Percentiles rank a stretch among this genome's conserved stretches.
phyloP scores from a whole-genome alignment of 1,140 invertebrate genomes.

The Pectinophora gossypiella region DNA sequence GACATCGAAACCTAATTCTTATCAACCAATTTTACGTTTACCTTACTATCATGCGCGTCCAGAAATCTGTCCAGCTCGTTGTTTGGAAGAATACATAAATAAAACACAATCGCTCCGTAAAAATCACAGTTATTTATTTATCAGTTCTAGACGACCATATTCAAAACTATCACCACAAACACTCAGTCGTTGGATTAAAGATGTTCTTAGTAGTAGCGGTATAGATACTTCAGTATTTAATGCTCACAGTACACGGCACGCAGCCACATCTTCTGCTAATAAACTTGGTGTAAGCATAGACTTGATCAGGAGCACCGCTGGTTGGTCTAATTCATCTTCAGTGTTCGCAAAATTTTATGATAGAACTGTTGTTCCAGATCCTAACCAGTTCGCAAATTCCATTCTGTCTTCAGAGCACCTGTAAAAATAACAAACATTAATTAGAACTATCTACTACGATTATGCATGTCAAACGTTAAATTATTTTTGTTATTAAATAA shows the following conservation, averaged over 20 bases:
- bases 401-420: not conserved
- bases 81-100: not conserved
- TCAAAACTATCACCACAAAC: not conserved
- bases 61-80: constrained; percentile 5
- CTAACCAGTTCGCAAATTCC: not conserved
- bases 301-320: not conserved
- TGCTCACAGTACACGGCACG: constrained; percentile 25
- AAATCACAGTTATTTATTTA: not conserved
- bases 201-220: constrained; percentile 11
- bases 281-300: constrained; percentile 16
- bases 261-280: constrained; percentile 20
- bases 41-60: not conserved
- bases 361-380: not conserved
- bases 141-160: not conserved
- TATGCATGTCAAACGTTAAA: no score
- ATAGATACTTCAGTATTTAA: constrained; percentile 18
- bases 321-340: not conserved
- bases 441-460: no score
- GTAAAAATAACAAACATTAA: not conserved
- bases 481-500: not conserved
- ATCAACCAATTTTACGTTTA: not conserved
- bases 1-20: not conserved
- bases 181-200: constrained; percentile 13
- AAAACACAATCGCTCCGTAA: not conserved
- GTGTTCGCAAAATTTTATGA: not conserved